A percentile compares a stretch with the other conserved stretches of the same genome.
Evolutionary conservation across 30 jellyfish, hydroid and myxozoan species (phyloP).

Genomic region (Aurelia coerulea): DNA sequence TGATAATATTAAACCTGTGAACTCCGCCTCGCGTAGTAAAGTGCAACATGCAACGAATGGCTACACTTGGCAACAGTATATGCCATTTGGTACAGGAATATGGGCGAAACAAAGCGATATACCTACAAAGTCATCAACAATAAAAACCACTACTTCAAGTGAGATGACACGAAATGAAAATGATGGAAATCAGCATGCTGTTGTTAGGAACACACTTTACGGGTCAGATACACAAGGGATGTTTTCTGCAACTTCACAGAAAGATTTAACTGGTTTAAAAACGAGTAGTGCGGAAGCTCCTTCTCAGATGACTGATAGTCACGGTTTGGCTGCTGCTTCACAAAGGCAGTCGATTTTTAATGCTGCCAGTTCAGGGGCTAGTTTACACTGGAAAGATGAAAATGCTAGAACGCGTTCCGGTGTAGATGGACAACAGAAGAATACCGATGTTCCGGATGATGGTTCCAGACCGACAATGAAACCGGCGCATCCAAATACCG

Average conservation of each 20-base stretch:
- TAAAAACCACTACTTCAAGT: neutral
- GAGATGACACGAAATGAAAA: neutral
- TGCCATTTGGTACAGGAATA: slow-evolving; percentile 62
- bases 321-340: slow-evolving; percentile 15
- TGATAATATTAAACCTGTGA: slow-evolving; percentile 18
- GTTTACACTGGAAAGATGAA: slow-evolving; percentile 2
- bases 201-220: neutral
- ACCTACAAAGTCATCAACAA: slow-evolving; percentile 34
- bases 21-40: slow-evolving; percentile 24
- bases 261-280: neutral
- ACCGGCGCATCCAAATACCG: slow-evolving; percentile 67
- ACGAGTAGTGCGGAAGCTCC: neutral
- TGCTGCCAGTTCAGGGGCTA: slow-evolving; percentile 30
- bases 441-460: slow-evolving; percentile 11
- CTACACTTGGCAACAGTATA: slow-evolving; percentile 86
- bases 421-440: neutral
- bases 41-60: slow-evolving; percentile 32
- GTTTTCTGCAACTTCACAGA: neutral
- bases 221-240: slow-evolving; percentile 15
- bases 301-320: neutral
- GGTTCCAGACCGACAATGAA: slow-evolving; percentile 27
- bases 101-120: slow-evolving; percentile 46
- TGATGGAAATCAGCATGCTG: neutral
- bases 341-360: slow-evolving; percentile 37
- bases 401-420: slow-evolving; percentile 8